Evolutionary conservation across 2,797 vertebrate species (phyloP).

Genomic region (Oryzias sinensis): DNA sequence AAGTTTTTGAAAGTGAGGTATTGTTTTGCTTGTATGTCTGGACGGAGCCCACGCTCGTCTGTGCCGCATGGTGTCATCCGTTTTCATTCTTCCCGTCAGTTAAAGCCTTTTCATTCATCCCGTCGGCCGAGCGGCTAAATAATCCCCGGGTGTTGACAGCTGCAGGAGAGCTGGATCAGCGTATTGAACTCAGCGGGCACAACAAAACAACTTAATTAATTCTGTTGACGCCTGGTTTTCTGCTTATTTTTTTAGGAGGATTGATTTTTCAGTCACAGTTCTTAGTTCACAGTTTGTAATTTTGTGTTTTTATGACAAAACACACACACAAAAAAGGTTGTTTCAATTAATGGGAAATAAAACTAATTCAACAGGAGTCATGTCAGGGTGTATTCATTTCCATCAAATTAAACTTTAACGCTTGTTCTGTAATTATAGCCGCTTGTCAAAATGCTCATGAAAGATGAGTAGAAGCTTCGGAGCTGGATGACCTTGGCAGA

Average conservation of each 20-base stretch:
- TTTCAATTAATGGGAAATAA: constrained; percentile 6
- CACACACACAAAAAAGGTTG: background rate
- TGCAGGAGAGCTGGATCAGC: constrained; percentile 30
- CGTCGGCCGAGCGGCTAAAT: constrained; percentile 36
- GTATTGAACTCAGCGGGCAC: constrained; percentile 27
- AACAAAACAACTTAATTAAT: constrained; percentile 55
- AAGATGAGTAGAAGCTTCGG: too few species aligned
- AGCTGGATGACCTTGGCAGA: too few species aligned
- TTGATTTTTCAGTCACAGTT: constrained; percentile 24
- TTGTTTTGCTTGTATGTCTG: background rate
- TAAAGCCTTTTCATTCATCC: background rate
- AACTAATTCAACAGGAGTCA: constrained; percentile 4
- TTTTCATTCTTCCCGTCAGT: constrained; percentile 9
- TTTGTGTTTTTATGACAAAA: constrained; percentile 9
- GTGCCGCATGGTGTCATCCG: constrained; percentile 6
- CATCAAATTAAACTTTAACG: constrained; percentile 5
- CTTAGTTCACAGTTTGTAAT: constrained; percentile 19
- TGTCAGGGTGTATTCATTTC: background rate
- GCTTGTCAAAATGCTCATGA: too few species aligned
- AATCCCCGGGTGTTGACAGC: constrained; percentile 41
- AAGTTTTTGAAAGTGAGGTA: background rate
- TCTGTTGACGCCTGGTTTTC: constrained; percentile 38
- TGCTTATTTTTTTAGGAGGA: constrained; percentile 6
- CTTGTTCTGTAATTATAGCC: background rate
- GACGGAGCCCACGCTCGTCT: background rate